Conservation (phyloP, 1,140 invertebrate species). For the Nasonia giraulti region DNA sequence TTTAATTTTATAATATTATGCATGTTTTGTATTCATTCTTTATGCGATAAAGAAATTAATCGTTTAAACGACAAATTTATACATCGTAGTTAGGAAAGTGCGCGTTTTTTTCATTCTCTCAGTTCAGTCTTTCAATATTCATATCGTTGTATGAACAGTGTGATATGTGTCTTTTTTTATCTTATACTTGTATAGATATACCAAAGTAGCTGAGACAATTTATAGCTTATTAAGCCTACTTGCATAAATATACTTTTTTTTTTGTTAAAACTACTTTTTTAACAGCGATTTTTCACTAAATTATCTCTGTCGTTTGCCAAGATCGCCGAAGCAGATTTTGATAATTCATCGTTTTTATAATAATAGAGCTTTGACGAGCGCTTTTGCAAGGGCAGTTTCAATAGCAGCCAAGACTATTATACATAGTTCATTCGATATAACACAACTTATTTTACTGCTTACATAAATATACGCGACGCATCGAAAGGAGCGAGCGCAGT, state of each 20-base stretch:
- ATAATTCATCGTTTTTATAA: no score
- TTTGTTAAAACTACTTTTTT: no score
- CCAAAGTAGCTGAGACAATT: no score
- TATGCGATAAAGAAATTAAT: not conserved
- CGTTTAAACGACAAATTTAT: no score
- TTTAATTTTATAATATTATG: not conserved
- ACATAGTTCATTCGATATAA: not conserved
- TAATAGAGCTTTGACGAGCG: not conserved
- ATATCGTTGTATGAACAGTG: not conserved
- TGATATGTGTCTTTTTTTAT: not conserved
- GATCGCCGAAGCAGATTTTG: no score
- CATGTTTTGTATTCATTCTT: not conserved
- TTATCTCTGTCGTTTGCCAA: no score
- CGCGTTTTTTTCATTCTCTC: not conserved
- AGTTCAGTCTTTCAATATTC: not conserved
- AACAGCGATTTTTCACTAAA: no score
- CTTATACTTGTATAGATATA: no score
- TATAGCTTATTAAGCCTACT: not conserved
- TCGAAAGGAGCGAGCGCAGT: not conserved
- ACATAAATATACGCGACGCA: not conserved
- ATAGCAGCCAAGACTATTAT: not conserved
- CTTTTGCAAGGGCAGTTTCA: not conserved
- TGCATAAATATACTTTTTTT: no score
- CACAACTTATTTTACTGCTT: not conserved
- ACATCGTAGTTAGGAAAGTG: no score